Evolutionary conservation across 2,797 vertebrate species (phyloP), one percentile per base, ranked within the genome.

Genomic region (Leucoraja ocellata): DNA sequence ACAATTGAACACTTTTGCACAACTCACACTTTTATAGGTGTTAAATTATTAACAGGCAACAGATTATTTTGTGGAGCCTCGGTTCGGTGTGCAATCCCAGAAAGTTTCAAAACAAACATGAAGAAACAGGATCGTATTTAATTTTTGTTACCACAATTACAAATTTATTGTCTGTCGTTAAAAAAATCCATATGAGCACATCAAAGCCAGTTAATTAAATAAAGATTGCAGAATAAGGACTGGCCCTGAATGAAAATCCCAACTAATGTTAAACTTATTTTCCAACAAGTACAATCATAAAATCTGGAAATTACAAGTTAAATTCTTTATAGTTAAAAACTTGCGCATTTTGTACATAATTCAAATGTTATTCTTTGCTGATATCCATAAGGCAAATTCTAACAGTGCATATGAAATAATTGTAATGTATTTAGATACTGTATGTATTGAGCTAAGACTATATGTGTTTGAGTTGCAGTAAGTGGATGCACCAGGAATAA

Each of bases 1-100:
- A 25, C 65, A 91, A 74, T 91, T 91, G 71, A 91, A 46, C 65
- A 91, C 32, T 36, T 36, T 91, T 91, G 23, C 88, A 91, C 65
- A 71, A 46, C 21, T 91, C 88, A 13, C 88, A 91, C 71, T 18
- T 9, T 91, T 86, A 61, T 71, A 73, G 68, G 36, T 74, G 88
- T 91, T 73, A 91, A 91, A 63, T 46, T 91, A 73, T 68, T 54
- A 91, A 91, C 68, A 73, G 36, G 36, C 65, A 71, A 46, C 88
- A 91, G 65, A 73, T 11, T 91, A 73, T 5, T 91, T 46, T 25
- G 13, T 46, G 36, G 68, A 36, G 10, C 68, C 36, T 73, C 23
- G 73, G 68, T 71, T 71, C 21, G 46, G 32, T 91, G 65, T 91
- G 68, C 68, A 28, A 91, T 39, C 68, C 68, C 88, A 91, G 68